A percentile compares a stretch with the other conserved stretches of the same genome.
These are phyloP conservation scores for Hanleya hanleyi DNA, from an alignment of 2,888 invertebrate genomes.

Conservation along the genomic window DNA sequence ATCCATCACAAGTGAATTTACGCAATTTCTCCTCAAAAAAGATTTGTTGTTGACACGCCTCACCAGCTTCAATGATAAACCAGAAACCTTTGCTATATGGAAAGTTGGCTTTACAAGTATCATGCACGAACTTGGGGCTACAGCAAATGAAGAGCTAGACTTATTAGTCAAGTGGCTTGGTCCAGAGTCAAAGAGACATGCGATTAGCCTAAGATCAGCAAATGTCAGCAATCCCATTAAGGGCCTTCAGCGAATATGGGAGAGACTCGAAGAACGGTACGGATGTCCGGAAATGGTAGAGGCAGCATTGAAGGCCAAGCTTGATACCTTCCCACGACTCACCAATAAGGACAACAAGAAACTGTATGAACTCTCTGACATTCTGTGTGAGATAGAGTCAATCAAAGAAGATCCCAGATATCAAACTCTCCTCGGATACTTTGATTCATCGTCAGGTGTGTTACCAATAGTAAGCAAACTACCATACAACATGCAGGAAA, in stretches of 20 bases:
- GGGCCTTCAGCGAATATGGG: constrained; percentile 28
- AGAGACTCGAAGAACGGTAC: constrained; percentile 31
- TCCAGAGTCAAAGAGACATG: constrained; percentile 22
- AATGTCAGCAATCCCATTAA: constrained; percentile 17
- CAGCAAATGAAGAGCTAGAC: constrained; percentile 23
- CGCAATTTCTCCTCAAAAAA: too few relatives aligned
- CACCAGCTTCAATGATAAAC: too few relatives aligned
- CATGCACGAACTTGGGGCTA: too few relatives aligned
- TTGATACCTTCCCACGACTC: constrained; percentile 34
- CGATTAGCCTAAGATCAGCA: constrained; percentile 29
- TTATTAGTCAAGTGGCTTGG: constrained; percentile 27
- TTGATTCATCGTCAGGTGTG: constrained; percentile 8
- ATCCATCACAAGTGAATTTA: too few relatives aligned
- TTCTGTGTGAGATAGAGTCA: constrained; percentile 31
- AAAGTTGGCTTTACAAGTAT: too few relatives aligned
- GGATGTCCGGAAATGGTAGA: constrained; percentile 32
- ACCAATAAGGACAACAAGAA: constrained; percentile 26
- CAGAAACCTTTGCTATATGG: too few relatives aligned
- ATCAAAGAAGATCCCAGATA: constrained; percentile 30
- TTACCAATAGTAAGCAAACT: constrained; percentile 8
- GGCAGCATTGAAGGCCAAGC: constrained; percentile 22
- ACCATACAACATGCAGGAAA: background rate
- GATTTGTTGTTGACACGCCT: too few relatives aligned
- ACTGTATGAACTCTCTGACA: background rate
- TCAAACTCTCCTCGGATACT: constrained; percentile 1